Base-by-base conservation (phyloP, 2,888 invertebrate genomes). In the Dicycla oo region DNA sequence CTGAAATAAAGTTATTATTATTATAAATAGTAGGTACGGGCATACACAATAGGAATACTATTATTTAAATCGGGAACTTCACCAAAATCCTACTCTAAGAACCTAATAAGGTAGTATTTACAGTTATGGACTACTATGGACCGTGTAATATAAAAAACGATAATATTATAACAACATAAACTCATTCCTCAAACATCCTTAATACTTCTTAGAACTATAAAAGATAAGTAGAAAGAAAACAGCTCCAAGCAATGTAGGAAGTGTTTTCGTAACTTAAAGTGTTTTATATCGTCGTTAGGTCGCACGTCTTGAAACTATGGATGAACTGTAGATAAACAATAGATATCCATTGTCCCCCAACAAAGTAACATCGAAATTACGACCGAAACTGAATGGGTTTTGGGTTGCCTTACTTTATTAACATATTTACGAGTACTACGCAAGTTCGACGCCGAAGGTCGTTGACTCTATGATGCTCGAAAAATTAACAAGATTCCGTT, bases 351-450 rank as follows among this genome's bases (percentile, higher is more conserved):
- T 80, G 85, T 86, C 71, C 62, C 62, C 64, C 72, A 62, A 80
- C 77, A 73, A 75, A 82, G 80, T 85, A 79, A 77, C 80, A 74
- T 75, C 66, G 70, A 78, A 85, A 80, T 77, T 85, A 82, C 80
- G 75, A 86, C 73, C 72, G 67, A 73, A 80, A 73, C 78, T 77
- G 75, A 79, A 86, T 81, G 80, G 75, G 69, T 74, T 86, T 77
- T 60, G 72, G 83, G 77, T 76, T 69, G 75, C 57, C 63, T 74
- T 58, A 69, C 73, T 79, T 69, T 71, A 84, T 73, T 86, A 85
- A 82, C 73, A 86, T 85, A 85, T 84, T 84, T 86, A 84, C 87
- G 87, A 86, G 85, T 76, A 63, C 69, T 76, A 82, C 83, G 76
- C 76, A 82, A 84, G 74, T 70, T 78, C 75, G 66, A 56, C 18